Percentiles rank a stretch among this genome's conserved stretches.
Evolutionary conservation across 2,113 vertebrate species (phyloP).

Genomic region (Baryphthengus martii): DNA sequence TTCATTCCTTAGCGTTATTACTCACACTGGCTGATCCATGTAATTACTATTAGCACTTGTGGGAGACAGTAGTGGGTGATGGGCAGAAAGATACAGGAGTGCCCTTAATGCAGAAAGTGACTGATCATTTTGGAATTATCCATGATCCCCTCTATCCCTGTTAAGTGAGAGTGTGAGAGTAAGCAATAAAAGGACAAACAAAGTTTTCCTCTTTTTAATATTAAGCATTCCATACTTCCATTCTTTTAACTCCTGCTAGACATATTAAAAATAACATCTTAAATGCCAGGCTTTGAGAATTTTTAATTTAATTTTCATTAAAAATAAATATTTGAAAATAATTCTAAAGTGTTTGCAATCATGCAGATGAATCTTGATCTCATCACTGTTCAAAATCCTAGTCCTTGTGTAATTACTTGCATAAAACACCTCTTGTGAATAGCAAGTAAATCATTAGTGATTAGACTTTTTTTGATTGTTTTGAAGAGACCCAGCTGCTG

Average conservation of each 20-base stretch:
- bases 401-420: conserved; percentile 15
- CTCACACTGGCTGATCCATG: neutral
- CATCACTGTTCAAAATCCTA: conserved; percentile 25
- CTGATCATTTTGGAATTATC: neutral
- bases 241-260: conserved; percentile 27
- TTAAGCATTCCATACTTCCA: neutral
- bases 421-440: conserved; percentile 48
- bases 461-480: conserved; percentile 50
- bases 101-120: neutral
- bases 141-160: neutral
- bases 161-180: neutral
- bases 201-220: neutral
- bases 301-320: conserved; percentile 41
- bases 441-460: conserved; percentile 49
- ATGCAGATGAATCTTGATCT: conserved; percentile 50
- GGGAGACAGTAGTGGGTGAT: neutral
- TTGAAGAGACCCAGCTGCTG: conserved; percentile 60
- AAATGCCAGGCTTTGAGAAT: neutral
- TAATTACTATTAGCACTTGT: neutral
- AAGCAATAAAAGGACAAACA: neutral
- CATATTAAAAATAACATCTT: neutral
- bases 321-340: conserved; percentile 59
- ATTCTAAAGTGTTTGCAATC: conserved; percentile 49
- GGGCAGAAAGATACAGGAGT: neutral
- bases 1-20: neutral